A percentile compares a stretch with the other conserved stretches of the same genome.
These are phyloP conservation scores for Motacilla alba DNA, from an alignment of 2,113 vertebrate genomes.

Conservation along the genomic window DNA sequence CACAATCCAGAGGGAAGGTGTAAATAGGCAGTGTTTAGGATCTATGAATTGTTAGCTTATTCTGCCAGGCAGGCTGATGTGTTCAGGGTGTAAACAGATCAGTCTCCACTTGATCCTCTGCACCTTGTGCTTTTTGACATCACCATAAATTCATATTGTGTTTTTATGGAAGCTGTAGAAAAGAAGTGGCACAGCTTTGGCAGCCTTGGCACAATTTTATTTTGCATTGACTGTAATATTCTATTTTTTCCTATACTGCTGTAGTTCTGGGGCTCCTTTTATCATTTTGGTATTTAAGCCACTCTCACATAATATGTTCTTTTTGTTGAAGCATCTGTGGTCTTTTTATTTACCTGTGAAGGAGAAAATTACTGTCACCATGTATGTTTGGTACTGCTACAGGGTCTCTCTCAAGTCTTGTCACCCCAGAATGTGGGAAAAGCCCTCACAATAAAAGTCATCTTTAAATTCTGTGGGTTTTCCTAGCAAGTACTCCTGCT, in stretches of 20 bases:
- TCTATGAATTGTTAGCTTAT: not conserved
- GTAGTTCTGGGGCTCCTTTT: not conserved
- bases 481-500: not conserved
- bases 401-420: not conserved
- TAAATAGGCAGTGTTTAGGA: not conserved
- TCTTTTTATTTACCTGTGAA: not conserved
- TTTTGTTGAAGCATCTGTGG: not conserved
- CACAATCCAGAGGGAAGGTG: not conserved
- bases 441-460: not conserved
- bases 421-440: not conserved
- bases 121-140: not conserved
- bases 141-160: not conserved
- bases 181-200: not conserved
- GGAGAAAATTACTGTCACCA: not conserved
- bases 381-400: not conserved
- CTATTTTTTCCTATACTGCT: not conserved
- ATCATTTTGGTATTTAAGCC: not conserved
- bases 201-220: not conserved
- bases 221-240: not conserved
- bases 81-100: not conserved
- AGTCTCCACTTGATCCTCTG: not conserved
- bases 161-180: not conserved
- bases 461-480: not conserved
- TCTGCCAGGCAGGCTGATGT: not conserved
- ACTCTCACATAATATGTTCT: not conserved